Conservation (phyloP, 2,797 vertebrate species). For the Stomatorhinus walkeri region DNA sequence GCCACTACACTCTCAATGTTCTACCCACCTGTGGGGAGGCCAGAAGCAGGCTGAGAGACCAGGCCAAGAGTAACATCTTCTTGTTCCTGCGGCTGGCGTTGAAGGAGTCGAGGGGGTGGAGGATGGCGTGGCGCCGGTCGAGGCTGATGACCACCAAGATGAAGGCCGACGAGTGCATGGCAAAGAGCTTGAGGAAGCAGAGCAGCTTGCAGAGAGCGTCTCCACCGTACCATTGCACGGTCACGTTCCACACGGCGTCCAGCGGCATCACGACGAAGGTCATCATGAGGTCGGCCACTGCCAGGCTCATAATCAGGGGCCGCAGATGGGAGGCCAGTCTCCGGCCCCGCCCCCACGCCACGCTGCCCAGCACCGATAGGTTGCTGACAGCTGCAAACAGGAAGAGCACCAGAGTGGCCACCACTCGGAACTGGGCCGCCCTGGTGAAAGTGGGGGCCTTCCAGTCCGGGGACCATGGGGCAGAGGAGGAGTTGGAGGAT, state of each 20-base stretch:
- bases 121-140: conserved; percentile 73
- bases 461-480: neutral
- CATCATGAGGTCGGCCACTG: conserved; percentile 68
- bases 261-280: conserved; percentile 77
- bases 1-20: conserved; percentile 9
- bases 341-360: conserved; percentile 50
- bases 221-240: conserved; percentile 73
- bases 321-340: conserved; percentile 57
- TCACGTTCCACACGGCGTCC: conserved; percentile 77
- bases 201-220: conserved; percentile 69
- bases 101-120: conserved; percentile 64
- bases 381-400: conserved; percentile 64
- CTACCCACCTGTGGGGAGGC: conserved; percentile 67
- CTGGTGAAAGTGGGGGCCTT: conserved; percentile 65
- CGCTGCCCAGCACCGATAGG: conserved; percentile 63
- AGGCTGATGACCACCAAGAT: conserved; percentile 79
- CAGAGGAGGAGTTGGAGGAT: neutral
- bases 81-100: conserved; percentile 64
- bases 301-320: conserved; percentile 73
- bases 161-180: conserved; percentile 78
- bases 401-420: conserved; percentile 67
- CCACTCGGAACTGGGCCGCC: conserved; percentile 67
- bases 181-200: conserved; percentile 79
- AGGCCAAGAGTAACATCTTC: conserved; percentile 63
- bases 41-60: conserved; percentile 67